These are phyloP conservation scores for Halesus radiatus DNA, from an alignment of 1,140 invertebrate genomes.

Conservation along the genomic window DNA sequence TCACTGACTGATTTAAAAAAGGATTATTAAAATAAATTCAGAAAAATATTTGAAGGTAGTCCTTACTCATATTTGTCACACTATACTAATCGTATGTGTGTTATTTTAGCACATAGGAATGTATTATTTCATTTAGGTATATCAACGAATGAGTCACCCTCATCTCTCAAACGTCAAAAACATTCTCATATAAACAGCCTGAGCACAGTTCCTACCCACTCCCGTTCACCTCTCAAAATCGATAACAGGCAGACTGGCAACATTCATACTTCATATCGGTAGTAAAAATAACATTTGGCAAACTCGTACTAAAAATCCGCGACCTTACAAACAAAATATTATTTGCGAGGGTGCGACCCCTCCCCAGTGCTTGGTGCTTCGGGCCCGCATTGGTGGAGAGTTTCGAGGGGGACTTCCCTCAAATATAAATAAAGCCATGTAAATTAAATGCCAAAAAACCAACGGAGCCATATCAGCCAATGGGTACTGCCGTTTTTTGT, in stretches of 20 bases:
- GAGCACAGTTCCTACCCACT: no score
- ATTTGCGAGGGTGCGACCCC: slow-evolving; percentile 44
- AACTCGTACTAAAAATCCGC: slow-evolving; percentile 42
- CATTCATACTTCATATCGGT: slow-evolving; percentile 2
- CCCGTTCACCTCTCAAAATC: slow-evolving; percentile 10
- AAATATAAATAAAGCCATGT: slow-evolving; percentile 11
- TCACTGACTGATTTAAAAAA: no score
- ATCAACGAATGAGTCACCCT: no score
- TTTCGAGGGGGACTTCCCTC: slow-evolving; percentile 18
- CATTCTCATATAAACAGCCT: no score
- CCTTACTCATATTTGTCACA: no score
- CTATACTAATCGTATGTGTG: no score
- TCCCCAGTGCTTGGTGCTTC: not conserved
- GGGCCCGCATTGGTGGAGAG: slow-evolving; percentile 8
- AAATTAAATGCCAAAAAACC: slow-evolving; percentile 53
- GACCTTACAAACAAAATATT: slow-evolving; percentile 27
- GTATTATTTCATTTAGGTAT: no score
- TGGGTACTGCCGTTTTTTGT: slow-evolving; percentile 38
- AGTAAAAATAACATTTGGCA: slow-evolving; percentile 46
- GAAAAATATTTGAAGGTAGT: no score
- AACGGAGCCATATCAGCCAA: slow-evolving; percentile 42
- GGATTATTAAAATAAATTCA: no score
- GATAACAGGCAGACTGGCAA: slow-evolving; percentile 22
- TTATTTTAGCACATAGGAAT: no score
- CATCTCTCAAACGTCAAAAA: no score